Base-by-base conservation (phyloP, 2,888 invertebrate genomes). In the Eulithis prunata region DNA sequence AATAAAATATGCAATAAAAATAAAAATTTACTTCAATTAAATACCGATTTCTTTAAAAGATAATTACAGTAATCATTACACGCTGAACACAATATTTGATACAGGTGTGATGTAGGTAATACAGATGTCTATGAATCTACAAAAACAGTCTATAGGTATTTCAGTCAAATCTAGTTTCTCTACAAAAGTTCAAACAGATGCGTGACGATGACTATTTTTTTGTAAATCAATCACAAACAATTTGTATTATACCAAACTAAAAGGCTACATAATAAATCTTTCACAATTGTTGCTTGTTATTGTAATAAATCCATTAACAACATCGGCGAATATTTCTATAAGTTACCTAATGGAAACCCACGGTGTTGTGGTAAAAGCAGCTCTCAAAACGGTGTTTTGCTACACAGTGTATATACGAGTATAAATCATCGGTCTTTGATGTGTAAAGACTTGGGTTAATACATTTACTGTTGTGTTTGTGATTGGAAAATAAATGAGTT, bases 301-400 rank as follows among this genome's bases (percentile, higher is more conserved):
- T 58, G 41, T 58, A 57, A 38, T 45, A 32, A 71, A 71, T 73
- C 75, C 73, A 76, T 78, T 78, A 74, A 72, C 70, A 59, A 60
- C 57, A 63, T 2, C 14, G 28, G 52, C 47, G 43, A 67, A 45
- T 54, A 54, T 57, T 67, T 68, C 58, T 77, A 77, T 78, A 75
- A 78, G 78, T 79, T 76, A 81, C 80, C 80, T 83, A 84, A 85
- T 84, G 85, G 85, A 84, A 84, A 76, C 80, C 75, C 75, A 76
- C 78, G 75, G 83, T 82, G 75, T 75, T 68, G 74, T 69, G 71
- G 71, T 65, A 72, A 62, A 67, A 71, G 65, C 65, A 61, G 61
- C 68, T 61, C 36, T 55, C 38, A 59, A 49, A 68, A 61, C 71
- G 72, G 67, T 73, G 69, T 73, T 75, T 62, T 61, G 46, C 21